phyloP scores from a whole-genome alignment of 1,140 invertebrate species.

The Popillia japonica region DNA sequence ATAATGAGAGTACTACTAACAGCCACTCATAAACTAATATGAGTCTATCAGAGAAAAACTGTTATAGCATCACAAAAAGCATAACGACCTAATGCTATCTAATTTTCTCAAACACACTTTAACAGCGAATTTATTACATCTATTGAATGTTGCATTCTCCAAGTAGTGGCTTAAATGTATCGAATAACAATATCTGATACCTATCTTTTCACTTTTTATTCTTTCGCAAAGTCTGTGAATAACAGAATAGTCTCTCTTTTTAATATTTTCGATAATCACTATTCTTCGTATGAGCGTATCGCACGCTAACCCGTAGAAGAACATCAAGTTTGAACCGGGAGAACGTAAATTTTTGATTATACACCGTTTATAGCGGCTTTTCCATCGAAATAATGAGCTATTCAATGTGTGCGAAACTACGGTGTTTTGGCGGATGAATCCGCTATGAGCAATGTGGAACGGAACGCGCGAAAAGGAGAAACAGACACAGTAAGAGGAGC shows the following conservation, averaged over 20 bases:
- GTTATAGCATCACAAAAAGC: too few species aligned
- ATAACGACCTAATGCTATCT: too few species aligned
- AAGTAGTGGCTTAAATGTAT: too few species aligned
- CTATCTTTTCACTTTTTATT: too few species aligned
- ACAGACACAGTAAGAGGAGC: background rate
- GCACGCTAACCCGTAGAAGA: background rate
- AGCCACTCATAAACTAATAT: too few species aligned
- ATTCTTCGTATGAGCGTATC: background rate
- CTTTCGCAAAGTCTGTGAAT: too few species aligned
- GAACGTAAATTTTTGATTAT: slow-evolving; percentile 19
- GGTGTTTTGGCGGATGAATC: background rate
- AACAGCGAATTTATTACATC: too few species aligned
- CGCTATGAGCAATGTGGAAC: background rate
- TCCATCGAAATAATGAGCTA: slow-evolving; percentile 10
- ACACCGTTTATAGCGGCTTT: slow-evolving; percentile 17
- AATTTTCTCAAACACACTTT: too few species aligned
- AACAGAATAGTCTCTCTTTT: background rate
- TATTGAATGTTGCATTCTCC: too few species aligned
- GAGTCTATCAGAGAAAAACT: too few species aligned
- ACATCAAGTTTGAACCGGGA: slow-evolving; percentile 11
- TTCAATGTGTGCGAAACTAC: slow-evolving; percentile 9
- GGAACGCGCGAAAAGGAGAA: background rate
- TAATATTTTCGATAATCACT: slow-evolving; percentile 1
- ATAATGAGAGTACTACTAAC: too few species aligned
- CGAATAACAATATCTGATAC: too few species aligned